Evolutionary conservation across 1,140 invertebrate species (phyloP), one percentile per base, ranked within the genome.

Genomic region (Lasioglossum albipes): DNA sequence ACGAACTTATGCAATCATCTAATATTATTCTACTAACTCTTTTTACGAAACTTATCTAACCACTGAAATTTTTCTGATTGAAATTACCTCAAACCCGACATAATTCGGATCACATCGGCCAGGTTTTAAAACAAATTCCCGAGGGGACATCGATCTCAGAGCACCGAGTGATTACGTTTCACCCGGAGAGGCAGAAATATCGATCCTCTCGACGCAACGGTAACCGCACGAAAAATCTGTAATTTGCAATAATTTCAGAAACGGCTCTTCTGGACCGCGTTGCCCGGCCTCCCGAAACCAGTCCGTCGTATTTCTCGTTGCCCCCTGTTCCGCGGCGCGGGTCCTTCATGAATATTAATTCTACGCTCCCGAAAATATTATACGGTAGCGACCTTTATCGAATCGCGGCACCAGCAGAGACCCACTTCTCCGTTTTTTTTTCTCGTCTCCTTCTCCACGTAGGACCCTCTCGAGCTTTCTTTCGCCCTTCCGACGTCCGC

Each of bases 301-400:
- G 84, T 70, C 72, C 83, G 52, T 82, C 84, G 72, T 83, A 79
- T 79, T 36, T 75, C 70, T 68, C 57, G 57, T 59, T n/a, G 1
- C 20, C n/a, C 6, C 59, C 62, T 10, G 36, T 72, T 49, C 59
- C 72, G 16, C 36, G 3, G 13, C 20, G 13, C 20, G 41, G 54
- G 52, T 74, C 54, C 69, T 88, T 90, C 89, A 90, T 90, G 90
- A 90, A 91, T 90, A 91, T 90, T 90, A 88, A 91, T 89, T 81
- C 66, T 75, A 64, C 31, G 70, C 77, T 67, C 79, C 83, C 87
- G 82, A 90, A 79, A 90, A 90, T 89, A 87, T 85, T 85, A 91
- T 79, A 79, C 80, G 75, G 85, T 82, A 85, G 85, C 84, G 52
- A 80, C 84, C 52, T 83, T 85, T 86, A 85, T 85, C 85, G 76